Evolutionary conservation across 1,140 invertebrate species (phyloP).

Genomic region (Pseudachorutes palmiensis): DNA sequence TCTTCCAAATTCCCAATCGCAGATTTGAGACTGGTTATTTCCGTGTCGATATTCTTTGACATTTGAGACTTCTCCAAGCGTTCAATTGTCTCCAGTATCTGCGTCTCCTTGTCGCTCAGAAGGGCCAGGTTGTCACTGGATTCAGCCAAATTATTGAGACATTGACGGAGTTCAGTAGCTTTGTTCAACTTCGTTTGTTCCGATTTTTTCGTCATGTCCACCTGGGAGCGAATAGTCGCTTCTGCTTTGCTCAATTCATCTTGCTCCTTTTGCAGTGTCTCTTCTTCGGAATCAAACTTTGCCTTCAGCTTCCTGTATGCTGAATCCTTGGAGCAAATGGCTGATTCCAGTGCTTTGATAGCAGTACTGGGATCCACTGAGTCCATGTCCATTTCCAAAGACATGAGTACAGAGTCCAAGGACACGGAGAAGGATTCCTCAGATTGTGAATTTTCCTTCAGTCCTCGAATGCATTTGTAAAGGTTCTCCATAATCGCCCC

Average conservation of each 20-base stretch:
- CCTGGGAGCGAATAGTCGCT: no score
- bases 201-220: no score
- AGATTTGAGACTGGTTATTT: conserved; percentile 18
- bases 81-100: conserved; percentile 17
- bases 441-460: conserved; percentile 19
- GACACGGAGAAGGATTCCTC: conserved; percentile 11
- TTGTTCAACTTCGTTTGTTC: no score
- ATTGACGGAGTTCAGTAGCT: conserved; percentile 1
- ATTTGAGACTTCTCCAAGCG: conserved; percentile 26
- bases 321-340: conserved; percentile 16
- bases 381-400: background rate
- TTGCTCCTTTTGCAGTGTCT: conserved; percentile 20
- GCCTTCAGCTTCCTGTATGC: conserved; percentile 19
- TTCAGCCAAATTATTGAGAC: conserved; percentile 20
- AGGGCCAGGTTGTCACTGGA: conserved; percentile 19
- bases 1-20: conserved; percentile 36
- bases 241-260: no score
- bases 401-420: conserved; percentile 18
- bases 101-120: conserved; percentile 23
- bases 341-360: conserved; percentile 19
- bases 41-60: conserved; percentile 24
- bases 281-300: conserved; percentile 25
- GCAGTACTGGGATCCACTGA: conserved; percentile 13
- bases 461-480: conserved; percentile 4
- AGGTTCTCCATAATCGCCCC: conserved; percentile 13